A percentile compares a stretch with the other conserved stretches of the same genome.
These are phyloP conservation scores for Drosophila burlai DNA, from an alignment of 1,140 invertebrate species.

Conservation along the genomic window DNA sequence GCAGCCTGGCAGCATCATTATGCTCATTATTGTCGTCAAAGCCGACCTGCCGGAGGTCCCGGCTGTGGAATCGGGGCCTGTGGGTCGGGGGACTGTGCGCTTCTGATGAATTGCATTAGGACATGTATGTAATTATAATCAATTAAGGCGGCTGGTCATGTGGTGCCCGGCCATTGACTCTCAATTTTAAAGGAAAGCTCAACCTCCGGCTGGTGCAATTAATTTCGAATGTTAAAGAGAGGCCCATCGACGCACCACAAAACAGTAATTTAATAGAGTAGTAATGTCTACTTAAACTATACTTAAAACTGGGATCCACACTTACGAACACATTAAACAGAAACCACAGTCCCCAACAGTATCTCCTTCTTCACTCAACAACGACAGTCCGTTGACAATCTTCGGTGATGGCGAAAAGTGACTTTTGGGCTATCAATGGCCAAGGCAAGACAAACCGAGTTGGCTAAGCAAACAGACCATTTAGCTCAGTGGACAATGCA, in stretches of 20 bases:
- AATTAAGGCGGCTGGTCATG: conserved; percentile 28
- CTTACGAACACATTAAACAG: background rate
- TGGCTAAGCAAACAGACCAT: conserved; percentile 67
- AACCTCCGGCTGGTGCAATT: background rate
- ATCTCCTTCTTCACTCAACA: conserved; percentile 6
- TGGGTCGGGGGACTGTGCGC: conserved; percentile 25
- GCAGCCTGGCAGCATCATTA: conserved; percentile 58
- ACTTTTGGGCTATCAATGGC: conserved; percentile 51
- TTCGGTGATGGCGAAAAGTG: conserved; percentile 8
- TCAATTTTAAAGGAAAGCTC: conserved; percentile 15
- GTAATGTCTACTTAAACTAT: background rate
- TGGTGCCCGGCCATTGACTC: conserved; percentile 29
- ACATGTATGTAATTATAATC: conserved; percentile 65
- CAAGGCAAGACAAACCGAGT: conserved; percentile 20
- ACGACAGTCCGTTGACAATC: conserved; percentile 6
- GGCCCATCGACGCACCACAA: too few relatives aligned
- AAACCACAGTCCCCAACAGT: background rate
- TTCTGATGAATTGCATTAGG: conserved; percentile 66
- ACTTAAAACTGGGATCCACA: background rate
- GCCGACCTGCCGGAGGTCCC: conserved; percentile 18
- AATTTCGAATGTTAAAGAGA: background rate
- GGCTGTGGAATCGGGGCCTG: conserved; percentile 5
- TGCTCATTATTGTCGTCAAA: conserved; percentile 63
- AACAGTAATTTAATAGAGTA: too few relatives aligned
- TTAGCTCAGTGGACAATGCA: conserved; percentile 69